Conservation (phyloP, 2,797 vertebrate genomes). For the Hemibagrus guttatus region DNA sequence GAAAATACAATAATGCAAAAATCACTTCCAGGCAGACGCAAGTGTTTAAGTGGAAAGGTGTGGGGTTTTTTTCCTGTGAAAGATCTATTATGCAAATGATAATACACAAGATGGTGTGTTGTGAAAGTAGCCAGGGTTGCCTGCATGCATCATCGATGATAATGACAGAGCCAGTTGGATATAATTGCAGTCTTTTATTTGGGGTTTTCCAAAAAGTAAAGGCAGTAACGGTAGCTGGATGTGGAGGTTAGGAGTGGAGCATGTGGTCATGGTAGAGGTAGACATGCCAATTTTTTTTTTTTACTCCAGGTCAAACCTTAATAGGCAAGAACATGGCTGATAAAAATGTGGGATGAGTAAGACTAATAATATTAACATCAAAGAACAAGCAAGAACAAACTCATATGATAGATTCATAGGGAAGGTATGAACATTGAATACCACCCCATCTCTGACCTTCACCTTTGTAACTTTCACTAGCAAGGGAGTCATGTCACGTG, state of each 20-base stretch:
- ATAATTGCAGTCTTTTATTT: not conserved
- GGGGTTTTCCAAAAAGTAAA: conserved; percentile 2
- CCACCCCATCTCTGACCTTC: not conserved
- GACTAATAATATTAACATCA: not conserved
- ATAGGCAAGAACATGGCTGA: not conserved
- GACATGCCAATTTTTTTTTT: not conserved
- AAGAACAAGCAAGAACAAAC: not conserved
- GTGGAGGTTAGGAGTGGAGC: not conserved
- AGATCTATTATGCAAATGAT: not conserved
- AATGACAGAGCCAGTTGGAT: not conserved
- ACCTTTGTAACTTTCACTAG: not conserved
- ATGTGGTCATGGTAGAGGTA: not conserved
- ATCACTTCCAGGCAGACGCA: not conserved
- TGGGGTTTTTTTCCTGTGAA: not conserved
- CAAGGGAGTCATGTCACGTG: not conserved
- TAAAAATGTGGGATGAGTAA: not conserved
- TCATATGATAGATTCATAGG: not conserved
- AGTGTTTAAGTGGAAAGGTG: not conserved
- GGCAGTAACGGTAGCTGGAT: not conserved
- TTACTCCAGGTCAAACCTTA: not conserved
- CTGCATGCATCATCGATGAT: not conserved
- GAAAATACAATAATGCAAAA: not conserved
- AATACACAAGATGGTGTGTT: not conserved
- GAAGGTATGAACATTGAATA: not conserved
- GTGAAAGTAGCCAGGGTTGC: not conserved